A percentile compares a stretch with the other conserved stretches of the same genome.
Evolutionary conservation across 2,113 vertebrate species (phyloP).

Genomic region (Eublepharis macularius): DNA sequence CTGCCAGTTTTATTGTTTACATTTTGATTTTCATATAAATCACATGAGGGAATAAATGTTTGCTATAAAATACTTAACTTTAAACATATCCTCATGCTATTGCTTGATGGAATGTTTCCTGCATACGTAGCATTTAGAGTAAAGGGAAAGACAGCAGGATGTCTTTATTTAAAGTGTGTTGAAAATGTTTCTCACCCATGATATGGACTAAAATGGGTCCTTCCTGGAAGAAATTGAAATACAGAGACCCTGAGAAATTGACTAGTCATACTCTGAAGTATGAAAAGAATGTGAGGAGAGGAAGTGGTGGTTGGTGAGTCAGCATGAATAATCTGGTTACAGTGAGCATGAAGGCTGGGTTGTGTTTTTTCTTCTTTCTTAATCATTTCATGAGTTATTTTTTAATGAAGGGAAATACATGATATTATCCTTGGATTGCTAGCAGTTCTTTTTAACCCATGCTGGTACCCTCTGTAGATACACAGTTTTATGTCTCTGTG

Average conservation of each 20-base stretch:
- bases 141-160: neutral
- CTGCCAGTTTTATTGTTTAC: neutral
- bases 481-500: neutral
- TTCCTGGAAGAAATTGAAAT: slow-evolving; percentile 66
- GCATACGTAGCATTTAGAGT: neutral
- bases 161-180: slow-evolving; percentile 14
- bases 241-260: slow-evolving; percentile 77
- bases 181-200: neutral
- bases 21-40: neutral
- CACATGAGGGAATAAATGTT: neutral
- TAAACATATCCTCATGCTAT: fast-evolving
- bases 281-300: slow-evolving; percentile 78
- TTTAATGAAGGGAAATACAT: slow-evolving; percentile 57
- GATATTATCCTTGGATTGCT: slow-evolving; percentile 18
- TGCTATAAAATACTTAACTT: neutral
- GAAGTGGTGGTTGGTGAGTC: slow-evolving; percentile 78
- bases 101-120: neutral
- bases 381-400: slow-evolving; percentile 63
- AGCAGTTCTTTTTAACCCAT: slow-evolving; percentile 37
- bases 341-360: slow-evolving; percentile 50
- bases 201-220: slow-evolving; percentile 40
- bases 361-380: slow-evolving; percentile 44
- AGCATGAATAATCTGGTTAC: slow-evolving; percentile 71
- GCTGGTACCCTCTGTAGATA: slow-evolving; percentile 22
- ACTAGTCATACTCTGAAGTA: slow-evolving; percentile 75